These are phyloP conservation scores for Indri indri DNA, from an alignment of 2,113 vertebrate species.

Conservation along the genomic window DNA sequence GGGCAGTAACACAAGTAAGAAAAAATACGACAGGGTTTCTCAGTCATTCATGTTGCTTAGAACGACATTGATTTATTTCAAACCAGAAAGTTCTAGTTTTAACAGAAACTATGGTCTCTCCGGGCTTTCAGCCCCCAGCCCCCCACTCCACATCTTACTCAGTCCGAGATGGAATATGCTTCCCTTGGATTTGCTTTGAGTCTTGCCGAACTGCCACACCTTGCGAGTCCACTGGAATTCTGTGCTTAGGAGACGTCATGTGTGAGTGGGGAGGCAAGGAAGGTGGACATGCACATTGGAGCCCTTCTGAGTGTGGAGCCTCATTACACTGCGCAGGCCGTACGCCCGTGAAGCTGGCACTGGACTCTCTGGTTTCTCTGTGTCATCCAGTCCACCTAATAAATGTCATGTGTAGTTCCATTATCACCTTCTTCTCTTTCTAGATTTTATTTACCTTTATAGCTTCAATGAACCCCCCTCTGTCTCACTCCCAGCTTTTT, in stretches of 20 bases:
- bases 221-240: not conserved
- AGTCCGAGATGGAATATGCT: not conserved
- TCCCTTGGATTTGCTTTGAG: not conserved
- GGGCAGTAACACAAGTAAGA: not conserved
- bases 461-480: not conserved
- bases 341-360: not conserved
- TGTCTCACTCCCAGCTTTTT: not conserved
- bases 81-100: not conserved
- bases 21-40: not conserved
- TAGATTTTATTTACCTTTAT: not conserved
- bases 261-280: not conserved
- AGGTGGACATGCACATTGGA: rapidly evolving
- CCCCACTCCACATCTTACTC: rapidly evolving
- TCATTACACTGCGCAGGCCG: not conserved
- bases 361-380: not conserved
- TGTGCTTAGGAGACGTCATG: not conserved
- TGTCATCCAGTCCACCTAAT: not conserved
- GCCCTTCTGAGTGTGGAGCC: not conserved
- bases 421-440: not conserved
- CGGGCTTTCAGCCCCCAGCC: too few relatives aligned
- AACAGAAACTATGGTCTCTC: not conserved
- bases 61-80: not conserved
- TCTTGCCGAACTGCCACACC: too few relatives aligned
- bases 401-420: not conserved
- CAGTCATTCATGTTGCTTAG: not conserved